These are phyloP conservation scores for Hylia prasina DNA, from an alignment of 2,113 vertebrate species.

Conservation along the genomic window DNA sequence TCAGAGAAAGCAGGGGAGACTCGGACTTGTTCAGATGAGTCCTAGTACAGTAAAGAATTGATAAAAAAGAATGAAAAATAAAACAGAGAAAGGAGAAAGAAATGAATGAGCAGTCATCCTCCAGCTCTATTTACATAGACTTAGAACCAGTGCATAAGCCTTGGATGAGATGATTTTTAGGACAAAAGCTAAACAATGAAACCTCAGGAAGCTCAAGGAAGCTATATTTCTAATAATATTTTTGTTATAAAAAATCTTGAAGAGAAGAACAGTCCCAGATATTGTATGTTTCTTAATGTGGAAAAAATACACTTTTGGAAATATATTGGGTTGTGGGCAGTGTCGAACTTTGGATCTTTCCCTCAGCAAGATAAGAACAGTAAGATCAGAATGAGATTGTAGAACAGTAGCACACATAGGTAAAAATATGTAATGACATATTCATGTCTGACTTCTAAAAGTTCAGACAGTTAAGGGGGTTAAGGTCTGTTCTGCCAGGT, in stretches of 20 bases:
- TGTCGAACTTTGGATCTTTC: not conserved
- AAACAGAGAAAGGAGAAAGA: not conserved
- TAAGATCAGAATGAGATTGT: not conserved
- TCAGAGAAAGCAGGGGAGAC: accelerated
- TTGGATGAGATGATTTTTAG: not conserved
- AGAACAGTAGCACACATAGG: not conserved
- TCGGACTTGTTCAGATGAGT: not conserved
- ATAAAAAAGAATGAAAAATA: not conserved
- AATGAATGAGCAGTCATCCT: not conserved
- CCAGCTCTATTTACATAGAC: not conserved
- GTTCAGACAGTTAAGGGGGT: not conserved
- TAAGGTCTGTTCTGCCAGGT: not conserved
- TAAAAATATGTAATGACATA: not conserved
- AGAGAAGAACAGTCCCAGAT: not conserved
- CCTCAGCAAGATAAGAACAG: not conserved
- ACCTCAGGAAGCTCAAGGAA: not conserved
- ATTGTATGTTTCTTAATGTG: not conserved
- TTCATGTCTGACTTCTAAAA: not conserved
- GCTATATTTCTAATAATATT: not conserved
- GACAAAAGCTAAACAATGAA: not conserved
- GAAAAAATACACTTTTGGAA: not conserved
- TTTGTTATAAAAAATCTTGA: not conserved
- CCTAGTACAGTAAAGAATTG: not conserved
- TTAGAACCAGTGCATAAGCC: not conserved
- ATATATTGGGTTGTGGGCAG: not conserved